These are phyloP conservation scores for Volucella bombylans DNA, from an alignment of 2,888 invertebrate genomes.

Conservation along the genomic window DNA sequence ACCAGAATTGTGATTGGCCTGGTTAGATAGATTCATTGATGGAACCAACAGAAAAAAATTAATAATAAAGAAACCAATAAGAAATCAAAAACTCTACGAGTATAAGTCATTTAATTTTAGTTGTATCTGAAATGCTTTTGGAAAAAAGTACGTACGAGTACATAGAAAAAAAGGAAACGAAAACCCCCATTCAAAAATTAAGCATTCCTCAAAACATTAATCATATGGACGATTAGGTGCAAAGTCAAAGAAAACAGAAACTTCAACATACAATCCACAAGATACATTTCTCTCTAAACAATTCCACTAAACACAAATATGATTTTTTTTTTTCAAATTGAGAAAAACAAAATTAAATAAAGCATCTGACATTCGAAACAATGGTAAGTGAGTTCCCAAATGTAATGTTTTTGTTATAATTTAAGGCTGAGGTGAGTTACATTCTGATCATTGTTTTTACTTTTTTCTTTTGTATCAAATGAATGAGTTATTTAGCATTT, in stretches of 20 bases:
- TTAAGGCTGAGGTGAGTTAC: conserved; percentile 43
- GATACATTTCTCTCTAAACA: conserved; percentile 1
- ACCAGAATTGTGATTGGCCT: too few species aligned
- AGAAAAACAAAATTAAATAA: conserved; percentile 34
- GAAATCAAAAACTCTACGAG: too few species aligned
- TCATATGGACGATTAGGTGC: conserved; percentile 25
- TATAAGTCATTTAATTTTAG: too few species aligned
- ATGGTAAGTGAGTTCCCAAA: conserved; percentile 43
- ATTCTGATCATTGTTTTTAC: conserved; percentile 11
- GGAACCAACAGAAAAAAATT: too few species aligned
- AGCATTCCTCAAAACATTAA: conserved; percentile 52
- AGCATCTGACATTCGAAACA: conserved; percentile 43
- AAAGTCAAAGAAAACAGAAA: background rate
- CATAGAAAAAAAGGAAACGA: too few species aligned
- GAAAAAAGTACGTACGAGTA: too few species aligned
- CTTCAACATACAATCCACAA: background rate
- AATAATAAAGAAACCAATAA: too few species aligned
- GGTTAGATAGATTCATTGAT: too few species aligned
- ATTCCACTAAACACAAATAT: conserved; percentile 26
- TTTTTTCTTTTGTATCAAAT: conserved; percentile 28
- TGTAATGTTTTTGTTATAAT: conserved; percentile 25
- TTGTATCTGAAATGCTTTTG: too few species aligned
- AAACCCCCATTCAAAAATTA: background rate
- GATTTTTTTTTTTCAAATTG: conserved; percentile 40
- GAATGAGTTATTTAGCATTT: conserved; percentile 52